These are phyloP conservation scores for Urocynchramus pylzowi DNA, from an alignment of 2,113 vertebrate species.

Conservation along the genomic window DNA sequence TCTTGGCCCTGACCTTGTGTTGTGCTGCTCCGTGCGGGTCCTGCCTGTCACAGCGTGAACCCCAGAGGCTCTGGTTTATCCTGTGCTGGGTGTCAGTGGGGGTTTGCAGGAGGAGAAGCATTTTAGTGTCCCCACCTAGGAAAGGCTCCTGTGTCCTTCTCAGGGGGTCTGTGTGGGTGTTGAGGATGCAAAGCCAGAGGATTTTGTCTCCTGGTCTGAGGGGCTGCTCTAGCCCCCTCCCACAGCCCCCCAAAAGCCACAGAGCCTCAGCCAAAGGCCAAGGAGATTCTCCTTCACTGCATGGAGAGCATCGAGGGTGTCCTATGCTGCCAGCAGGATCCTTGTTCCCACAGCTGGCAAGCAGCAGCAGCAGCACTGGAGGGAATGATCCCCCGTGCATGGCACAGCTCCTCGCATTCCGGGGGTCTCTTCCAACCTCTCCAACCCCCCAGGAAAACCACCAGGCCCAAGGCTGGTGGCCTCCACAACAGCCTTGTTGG, in stretches of 20 bases:
- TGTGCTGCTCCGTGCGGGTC: neutral
- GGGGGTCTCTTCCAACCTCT: neutral
- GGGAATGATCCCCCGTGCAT: fast-evolving
- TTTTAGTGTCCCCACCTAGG: fast-evolving
- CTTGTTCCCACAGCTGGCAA: neutral
- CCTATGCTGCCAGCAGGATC: neutral
- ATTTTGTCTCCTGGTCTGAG: neutral
- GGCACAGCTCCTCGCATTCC: neutral
- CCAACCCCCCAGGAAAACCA: neutral
- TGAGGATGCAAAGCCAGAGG: neutral
- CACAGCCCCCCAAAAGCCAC: neutral
- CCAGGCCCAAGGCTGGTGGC: neutral
- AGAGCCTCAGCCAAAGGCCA: neutral
- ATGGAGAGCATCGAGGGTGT: neutral
- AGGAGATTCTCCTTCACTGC: neutral
- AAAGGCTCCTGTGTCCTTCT: fast-evolving
- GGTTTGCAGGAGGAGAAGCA: neutral
- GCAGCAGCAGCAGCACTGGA: fast-evolving
- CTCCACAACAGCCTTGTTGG: neutral
- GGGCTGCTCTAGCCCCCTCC: neutral
- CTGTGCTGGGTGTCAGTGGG: fast-evolving
- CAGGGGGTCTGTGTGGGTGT: fast-evolving
- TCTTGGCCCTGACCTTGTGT: neutral
- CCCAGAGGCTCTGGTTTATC: neutral
- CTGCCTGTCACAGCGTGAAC: neutral